Conservation (phyloP, 1,140 invertebrate species). For the Acyrthosiphon pisum region DNA sequence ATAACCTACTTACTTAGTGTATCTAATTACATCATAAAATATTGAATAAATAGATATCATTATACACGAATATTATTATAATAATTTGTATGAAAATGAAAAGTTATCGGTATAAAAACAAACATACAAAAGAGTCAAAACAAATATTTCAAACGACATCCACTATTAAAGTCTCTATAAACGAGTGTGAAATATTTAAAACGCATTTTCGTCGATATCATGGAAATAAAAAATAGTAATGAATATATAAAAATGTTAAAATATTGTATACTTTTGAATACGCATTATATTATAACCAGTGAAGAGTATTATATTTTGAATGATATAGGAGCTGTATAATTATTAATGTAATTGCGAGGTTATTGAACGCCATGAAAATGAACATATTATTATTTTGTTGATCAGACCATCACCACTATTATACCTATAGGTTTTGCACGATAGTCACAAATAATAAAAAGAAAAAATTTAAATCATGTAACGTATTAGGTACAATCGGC, state of each 20-base stretch:
- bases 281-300: not conserved
- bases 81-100: not conserved
- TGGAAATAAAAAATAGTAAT: not conserved
- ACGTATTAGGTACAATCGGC: not conserved
- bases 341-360: not conserved
- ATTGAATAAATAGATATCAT: not conserved
- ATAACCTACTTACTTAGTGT: too few relatives aligned
- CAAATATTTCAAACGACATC: not conserved
- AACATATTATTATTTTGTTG: not conserved
- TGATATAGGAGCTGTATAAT: not conserved
- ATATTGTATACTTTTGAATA: not conserved
- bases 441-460: not conserved
- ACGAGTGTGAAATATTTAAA: not conserved
- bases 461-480: not conserved
- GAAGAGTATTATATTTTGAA: not conserved
- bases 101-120: not conserved
- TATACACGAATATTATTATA: not conserved
- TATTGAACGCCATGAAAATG: not conserved
- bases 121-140: not conserved
- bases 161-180: constrained; percentile 21
- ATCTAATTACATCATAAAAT: not conserved
- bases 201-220: not conserved
- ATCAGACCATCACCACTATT: not conserved
- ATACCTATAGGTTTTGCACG: not conserved
- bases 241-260: not conserved